phyloP scores from a whole-genome alignment of 1,140 invertebrate genomes.

The Samia ricini region DNA sequence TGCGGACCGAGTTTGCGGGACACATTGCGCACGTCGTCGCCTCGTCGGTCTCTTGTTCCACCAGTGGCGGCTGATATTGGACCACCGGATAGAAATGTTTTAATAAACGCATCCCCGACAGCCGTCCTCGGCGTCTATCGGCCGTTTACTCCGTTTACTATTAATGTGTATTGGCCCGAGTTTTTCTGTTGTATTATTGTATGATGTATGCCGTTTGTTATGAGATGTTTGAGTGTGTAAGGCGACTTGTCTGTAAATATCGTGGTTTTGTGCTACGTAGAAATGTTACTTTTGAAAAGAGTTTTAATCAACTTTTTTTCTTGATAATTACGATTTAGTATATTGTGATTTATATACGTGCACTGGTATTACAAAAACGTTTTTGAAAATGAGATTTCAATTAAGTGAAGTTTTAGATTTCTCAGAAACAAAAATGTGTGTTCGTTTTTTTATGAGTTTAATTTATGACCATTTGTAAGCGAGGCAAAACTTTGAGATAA shows the following conservation, averaged over 20 bases:
- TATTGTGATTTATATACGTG: too few relatives aligned
- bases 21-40: constrained; percentile 69
- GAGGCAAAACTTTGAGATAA: too few relatives aligned
- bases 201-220: constrained; percentile 6
- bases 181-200: constrained; percentile 69
- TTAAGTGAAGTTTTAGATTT: too few relatives aligned
- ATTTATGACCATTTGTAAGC: too few relatives aligned
- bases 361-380: too few relatives aligned
- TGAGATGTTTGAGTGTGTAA: neutral
- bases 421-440: too few relatives aligned
- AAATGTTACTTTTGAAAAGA: too few relatives aligned
- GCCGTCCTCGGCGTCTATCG: constrained; percentile 12
- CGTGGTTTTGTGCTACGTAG: too few relatives aligned
- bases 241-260: neutral
- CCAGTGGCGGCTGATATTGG: constrained; percentile 60
- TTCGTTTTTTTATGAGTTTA: too few relatives aligned
- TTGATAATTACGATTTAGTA: too few relatives aligned
- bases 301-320: too few relatives aligned
- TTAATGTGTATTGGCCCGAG: constrained; percentile 72
- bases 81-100: constrained; percentile 64
- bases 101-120: constrained; percentile 71
- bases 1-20: constrained; percentile 67
- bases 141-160: constrained; percentile 50
- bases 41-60: neutral
- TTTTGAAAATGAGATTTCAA: too few relatives aligned